Evolutionary conservation across 2,888 invertebrate species (phyloP), one percentile per base, ranked within the genome.

Genomic region (Acholoe squamosa): DNA sequence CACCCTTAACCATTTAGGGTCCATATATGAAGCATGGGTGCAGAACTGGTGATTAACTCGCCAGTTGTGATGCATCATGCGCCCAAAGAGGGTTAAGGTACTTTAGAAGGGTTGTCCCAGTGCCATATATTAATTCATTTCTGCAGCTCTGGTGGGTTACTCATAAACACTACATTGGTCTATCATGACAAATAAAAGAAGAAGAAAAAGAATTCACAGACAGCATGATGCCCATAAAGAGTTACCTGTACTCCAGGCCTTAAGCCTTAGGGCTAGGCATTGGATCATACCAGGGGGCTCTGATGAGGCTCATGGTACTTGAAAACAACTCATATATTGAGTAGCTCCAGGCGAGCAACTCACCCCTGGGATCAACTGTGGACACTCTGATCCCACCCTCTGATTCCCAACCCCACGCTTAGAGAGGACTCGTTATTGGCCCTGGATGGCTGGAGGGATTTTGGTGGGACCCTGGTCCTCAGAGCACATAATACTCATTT

Each of bases 401-500:
- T 80, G 80, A 80, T 80, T 80, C 80, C 80, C 28, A 0, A 14
- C 80, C 10, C 80, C 43, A 19, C 7, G 22, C 1, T 43, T 14
- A 16, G 16, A 34, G n/a, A 19, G 12, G 22, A 14, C 80, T 43
- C 10, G 43, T 76, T 14, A 76, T 76, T 76, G 76, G n/a, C 25
- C 31, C 14, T 43, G 19, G 22, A 14, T 43, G 22, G 33, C 43
- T 43, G 33, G 5, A 43, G 80, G 80, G 33, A 19, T 80, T 25
- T 16, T 31, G 14, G 34, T 80, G 19, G 12, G n/a, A 1, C 14
- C 33, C 54, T n/a, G 52, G 19, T 54, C 52, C 86, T 51, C 34
- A 84, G 52, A 28, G 86, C 86, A 25, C 86, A 86, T 86, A 52
- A 86, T 54, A 86, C 86, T 86, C 86, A 52, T 86, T 80, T 80